phyloP scores from a whole-genome alignment of 2,797 vertebrate genomes.

The Myotis daubentonii region DNA sequence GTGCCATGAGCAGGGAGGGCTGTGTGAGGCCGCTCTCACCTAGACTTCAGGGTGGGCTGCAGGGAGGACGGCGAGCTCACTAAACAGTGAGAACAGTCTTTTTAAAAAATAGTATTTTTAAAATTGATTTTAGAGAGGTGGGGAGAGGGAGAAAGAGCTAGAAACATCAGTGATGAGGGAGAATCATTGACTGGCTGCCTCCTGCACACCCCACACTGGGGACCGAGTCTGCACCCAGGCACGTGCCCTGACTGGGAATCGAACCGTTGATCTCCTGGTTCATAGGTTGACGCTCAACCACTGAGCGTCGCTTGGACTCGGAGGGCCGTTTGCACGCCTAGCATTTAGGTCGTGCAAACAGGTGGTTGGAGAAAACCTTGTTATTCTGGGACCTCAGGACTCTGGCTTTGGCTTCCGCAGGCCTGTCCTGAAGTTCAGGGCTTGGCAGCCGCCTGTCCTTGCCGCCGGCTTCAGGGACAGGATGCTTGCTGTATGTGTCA shows the following conservation, averaged over 20 bases:
- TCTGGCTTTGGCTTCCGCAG: constrained; percentile 28
- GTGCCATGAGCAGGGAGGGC: no score
- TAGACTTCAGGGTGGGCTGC: constrained; percentile 29
- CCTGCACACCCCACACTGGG: no score
- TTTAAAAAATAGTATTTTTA: no score
- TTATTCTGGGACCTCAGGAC: neutral
- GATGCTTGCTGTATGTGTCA: constrained; percentile 45
- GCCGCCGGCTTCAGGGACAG: neutral
- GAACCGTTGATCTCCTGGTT: no score
- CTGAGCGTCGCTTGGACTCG: neutral
- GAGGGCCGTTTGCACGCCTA: constrained; percentile 34
- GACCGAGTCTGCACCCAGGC: no score
- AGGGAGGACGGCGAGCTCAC: constrained; percentile 44
- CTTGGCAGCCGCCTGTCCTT: neutral
- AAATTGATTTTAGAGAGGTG: no score
- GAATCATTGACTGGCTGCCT: no score
- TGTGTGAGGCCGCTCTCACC: constrained; percentile 6
- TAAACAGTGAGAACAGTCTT: constrained; percentile 55
- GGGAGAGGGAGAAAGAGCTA: no score
- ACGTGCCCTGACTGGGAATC: no score
- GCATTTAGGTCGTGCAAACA: neutral
- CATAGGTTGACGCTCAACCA: no score
- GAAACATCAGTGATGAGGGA: no score
- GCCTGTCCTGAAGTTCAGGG: neutral
- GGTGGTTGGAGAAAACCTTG: constrained; percentile 21